These are phyloP conservation scores for Diaphora mendica DNA, from an alignment of 2,888 invertebrate genomes.

Conservation along the genomic window DNA sequence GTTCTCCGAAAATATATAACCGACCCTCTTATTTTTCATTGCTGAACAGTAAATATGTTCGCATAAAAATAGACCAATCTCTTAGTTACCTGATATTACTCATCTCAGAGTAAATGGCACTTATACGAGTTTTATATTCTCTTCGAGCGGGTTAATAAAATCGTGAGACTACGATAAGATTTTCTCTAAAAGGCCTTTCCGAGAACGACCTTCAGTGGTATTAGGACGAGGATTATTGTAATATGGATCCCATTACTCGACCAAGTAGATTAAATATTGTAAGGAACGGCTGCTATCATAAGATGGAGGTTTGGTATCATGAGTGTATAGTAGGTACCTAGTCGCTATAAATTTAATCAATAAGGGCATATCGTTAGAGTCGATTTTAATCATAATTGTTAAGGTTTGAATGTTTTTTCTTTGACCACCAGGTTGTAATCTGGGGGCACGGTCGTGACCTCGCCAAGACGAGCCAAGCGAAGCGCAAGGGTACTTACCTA, in stretches of 20 bases:
- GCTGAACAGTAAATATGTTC: neutral
- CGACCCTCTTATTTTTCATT: neutral
- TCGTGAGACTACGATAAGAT: neutral
- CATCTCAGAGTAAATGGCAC: neutral
- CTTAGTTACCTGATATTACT: neutral
- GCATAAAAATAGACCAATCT: neutral
- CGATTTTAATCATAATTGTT: neutral
- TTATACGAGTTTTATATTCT: conserved; percentile 4
- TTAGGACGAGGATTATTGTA: neutral
- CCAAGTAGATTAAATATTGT: conserved; percentile 10
- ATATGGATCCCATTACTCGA: neutral
- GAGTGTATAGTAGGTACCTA: neutral
- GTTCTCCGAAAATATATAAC: neutral
- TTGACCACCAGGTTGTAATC: neutral
- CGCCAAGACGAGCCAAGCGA: too few relatives aligned
- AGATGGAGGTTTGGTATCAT: neutral
- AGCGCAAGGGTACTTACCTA: too few relatives aligned
- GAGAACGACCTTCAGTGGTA: neutral
- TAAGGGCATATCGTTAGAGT: neutral
- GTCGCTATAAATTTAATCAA: neutral
- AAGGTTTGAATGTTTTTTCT: neutral
- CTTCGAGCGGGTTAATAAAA: conserved; percentile 5
- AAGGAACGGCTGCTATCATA: neutral
- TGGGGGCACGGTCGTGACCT: too few relatives aligned
- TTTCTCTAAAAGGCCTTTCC: neutral